Evolutionary conservation across 1,140 invertebrate species (phyloP).

Genomic region (Melitaea cinxia): DNA sequence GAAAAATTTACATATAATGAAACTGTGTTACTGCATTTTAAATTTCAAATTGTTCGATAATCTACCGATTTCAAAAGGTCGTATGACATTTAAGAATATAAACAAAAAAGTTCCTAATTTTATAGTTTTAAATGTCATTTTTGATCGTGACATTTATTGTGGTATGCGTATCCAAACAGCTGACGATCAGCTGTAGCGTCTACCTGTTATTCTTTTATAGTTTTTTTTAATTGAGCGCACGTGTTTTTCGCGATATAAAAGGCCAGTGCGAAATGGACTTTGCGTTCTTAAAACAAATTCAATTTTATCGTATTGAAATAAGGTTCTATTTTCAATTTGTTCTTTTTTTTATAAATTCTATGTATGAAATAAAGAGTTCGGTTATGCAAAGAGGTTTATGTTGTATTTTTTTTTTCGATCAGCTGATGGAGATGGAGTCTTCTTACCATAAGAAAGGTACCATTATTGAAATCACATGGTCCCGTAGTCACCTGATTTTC

Average conservation of each 20-base stretch:
- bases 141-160: not conserved
- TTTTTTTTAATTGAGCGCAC: slow-evolving; percentile 30
- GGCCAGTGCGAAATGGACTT: slow-evolving; percentile 23
- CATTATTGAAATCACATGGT: slow-evolving; percentile 23
- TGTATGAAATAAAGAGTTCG: slow-evolving; percentile 26
- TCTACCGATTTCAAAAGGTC: not conserved
- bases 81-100: not conserved
- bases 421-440: slow-evolving; percentile 27
- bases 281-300: not conserved
- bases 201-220: slow-evolving; percentile 34
- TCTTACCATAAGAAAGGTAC: slow-evolving; percentile 24
- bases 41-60: slow-evolving; percentile 1
- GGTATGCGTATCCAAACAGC: slow-evolving; percentile 20
- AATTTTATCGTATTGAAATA: not conserved
- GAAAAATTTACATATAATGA: not conserved
- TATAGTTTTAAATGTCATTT: slow-evolving; percentile 5
- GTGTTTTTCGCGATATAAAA: slow-evolving; percentile 31
- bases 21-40: not conserved
- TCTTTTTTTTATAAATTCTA: slow-evolving; percentile 5
- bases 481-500: slow-evolving; percentile 22
- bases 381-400: slow-evolving; percentile 30
- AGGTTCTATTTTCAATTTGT: not conserved
- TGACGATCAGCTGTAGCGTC: slow-evolving; percentile 35
- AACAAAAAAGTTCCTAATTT: not conserved
- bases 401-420: slow-evolving; percentile 25